A percentile compares a stretch with the other conserved stretches of the same genome.
Conservation (phyloP, 2,888 invertebrate genomes). For the Graphium colonna region DNA sequence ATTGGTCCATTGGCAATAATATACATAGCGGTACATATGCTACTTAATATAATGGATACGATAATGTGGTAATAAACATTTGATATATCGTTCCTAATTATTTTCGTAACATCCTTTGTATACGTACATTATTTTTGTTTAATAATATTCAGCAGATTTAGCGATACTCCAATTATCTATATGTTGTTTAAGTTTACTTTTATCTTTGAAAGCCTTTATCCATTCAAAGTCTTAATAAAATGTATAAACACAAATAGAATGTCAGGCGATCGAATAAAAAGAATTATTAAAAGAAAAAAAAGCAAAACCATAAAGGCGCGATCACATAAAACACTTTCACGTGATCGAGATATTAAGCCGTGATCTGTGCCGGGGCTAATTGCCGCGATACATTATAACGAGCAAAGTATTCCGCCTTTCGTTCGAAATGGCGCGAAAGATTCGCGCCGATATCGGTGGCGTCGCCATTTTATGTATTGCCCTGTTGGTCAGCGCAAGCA, state of each 20-base stretch:
- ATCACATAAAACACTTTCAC: conserved; percentile 1
- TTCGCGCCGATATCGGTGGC: conserved; percentile 27
- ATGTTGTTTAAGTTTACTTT: no score
- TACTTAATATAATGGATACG: no score
- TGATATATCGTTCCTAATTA: no score
- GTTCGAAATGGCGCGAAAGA: conserved; percentile 13
- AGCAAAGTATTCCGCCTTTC: conserved; percentile 11
- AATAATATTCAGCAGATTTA: no score
- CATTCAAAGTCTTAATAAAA: no score
- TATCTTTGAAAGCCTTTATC: no score
- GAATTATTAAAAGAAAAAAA: not conserved
- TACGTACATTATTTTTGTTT: no score
- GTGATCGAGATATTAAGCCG: conserved; percentile 1
- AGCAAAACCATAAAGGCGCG: no score
- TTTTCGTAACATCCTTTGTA: no score
- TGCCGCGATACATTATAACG: not conserved
- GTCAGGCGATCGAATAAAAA: not conserved
- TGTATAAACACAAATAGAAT: no score
- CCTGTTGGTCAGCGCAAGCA: conserved; percentile 66
- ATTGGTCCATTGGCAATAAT: not conserved
- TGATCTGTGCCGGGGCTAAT: not conserved
- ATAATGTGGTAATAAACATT: no score
- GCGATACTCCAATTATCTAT: no score
- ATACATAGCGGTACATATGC: not conserved
- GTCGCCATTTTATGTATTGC: conserved; percentile 47